Percentiles rank a stretch among this genome's conserved stretches.
Conservation (phyloP, 1,140 invertebrate genomes). For the Drosophila biarmipes region DNA sequence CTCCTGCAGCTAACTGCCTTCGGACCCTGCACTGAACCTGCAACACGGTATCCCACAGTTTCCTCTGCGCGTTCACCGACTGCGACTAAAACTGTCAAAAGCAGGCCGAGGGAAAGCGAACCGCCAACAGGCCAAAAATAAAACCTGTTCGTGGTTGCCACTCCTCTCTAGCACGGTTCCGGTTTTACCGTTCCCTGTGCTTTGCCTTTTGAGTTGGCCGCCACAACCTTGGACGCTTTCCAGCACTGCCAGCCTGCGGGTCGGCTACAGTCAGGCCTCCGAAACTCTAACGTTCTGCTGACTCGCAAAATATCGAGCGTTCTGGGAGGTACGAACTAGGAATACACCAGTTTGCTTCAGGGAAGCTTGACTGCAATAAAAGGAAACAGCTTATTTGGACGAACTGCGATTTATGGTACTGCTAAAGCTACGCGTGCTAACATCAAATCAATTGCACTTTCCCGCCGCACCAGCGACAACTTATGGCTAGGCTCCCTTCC, state of each 20-base stretch:
- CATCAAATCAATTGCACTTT: conserved; percentile 17
- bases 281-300: no score
- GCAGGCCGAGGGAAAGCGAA: conserved; percentile 1
- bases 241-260: neutral
- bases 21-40: neutral
- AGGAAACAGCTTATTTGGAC: neutral
- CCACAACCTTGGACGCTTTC: neutral
- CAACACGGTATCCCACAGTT: neutral
- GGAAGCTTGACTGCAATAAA: neutral
- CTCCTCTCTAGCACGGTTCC: neutral
- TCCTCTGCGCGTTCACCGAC: no score
- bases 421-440: conserved; percentile 16
- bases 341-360: no score
- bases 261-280: neutral
- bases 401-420: conserved; percentile 16
- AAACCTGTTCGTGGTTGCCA: conserved; percentile 31
- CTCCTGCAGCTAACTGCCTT: neutral
- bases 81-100: neutral
- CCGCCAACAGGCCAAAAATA: conserved; percentile 36
- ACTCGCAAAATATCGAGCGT: no score
- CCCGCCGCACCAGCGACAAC: neutral
- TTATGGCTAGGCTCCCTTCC: conserved; percentile 4
- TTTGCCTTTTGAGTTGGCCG: conserved; percentile 11
- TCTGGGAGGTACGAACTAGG: no score
- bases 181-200: neutral